Percentiles rank a stretch among this genome's conserved stretches.
Evolutionary conservation across 2,888 invertebrate genomes (phyloP).

Genomic region (Apamea epomidion): DNA sequence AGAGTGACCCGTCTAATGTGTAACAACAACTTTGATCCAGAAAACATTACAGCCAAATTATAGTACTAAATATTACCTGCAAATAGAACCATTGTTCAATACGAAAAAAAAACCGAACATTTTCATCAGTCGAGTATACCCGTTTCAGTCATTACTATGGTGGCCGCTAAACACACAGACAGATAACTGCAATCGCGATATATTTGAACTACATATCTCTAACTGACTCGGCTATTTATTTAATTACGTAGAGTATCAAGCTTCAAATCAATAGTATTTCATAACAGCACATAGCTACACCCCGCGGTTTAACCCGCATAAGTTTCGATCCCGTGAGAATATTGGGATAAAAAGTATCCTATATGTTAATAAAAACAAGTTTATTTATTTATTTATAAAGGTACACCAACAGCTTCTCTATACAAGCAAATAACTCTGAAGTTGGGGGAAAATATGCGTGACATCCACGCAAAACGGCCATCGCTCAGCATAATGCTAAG

Average conservation of each 20-base stretch:
- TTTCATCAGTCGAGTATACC: constrained; percentile 47
- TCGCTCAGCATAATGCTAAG: too few relatives aligned
- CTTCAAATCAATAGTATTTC: constrained; percentile 1
- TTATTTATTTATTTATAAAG: too few relatives aligned
- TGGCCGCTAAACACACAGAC: constrained; percentile 35
- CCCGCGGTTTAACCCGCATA: too few relatives aligned
- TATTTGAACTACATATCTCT: constrained; percentile 44
- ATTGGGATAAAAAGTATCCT: too few relatives aligned
- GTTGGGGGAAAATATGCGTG: too few relatives aligned
- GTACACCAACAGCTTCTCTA: too few relatives aligned
- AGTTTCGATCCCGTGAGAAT: too few relatives aligned
- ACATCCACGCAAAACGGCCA: too few relatives aligned
- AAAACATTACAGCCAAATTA: background rate
- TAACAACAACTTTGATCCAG: background rate
- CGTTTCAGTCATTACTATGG: constrained; percentile 49
- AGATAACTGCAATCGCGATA: constrained; percentile 43
- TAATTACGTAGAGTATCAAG: constrained; percentile 42
- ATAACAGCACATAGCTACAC: background rate
- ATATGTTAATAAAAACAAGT: too few relatives aligned
- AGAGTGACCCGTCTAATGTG: too few relatives aligned
- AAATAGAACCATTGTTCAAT: background rate
- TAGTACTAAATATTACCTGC: background rate
- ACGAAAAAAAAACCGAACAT: background rate
- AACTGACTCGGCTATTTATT: constrained; percentile 32
- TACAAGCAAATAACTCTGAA: too few relatives aligned